Evolutionary conservation across 2,888 invertebrate genomes (phyloP).

Genomic region (Orthonychiurus folsomi): DNA sequence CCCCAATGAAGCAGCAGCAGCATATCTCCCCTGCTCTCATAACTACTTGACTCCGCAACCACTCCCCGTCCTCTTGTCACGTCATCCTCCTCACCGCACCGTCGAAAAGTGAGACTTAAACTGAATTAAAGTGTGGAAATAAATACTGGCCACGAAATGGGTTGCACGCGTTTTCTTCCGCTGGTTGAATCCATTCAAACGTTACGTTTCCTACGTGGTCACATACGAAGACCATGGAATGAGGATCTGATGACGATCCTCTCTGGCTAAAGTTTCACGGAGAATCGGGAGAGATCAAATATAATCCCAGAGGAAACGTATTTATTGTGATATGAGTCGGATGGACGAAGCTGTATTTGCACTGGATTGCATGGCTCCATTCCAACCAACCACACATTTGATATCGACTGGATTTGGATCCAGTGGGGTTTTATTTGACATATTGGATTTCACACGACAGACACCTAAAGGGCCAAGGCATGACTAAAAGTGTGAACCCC

Average conservation of each 20-base stretch:
- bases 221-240: neutral
- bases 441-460: neutral
- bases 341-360: neutral
- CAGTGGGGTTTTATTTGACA: neutral
- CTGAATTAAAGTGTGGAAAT: neutral
- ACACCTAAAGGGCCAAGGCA: neutral
- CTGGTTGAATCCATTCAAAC: neutral
- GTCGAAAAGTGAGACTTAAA: neutral
- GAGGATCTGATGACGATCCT: neutral
- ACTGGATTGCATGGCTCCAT: neutral
- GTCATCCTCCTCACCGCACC: neutral
- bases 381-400: neutral
- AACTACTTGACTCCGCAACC: no score
- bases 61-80: no score
- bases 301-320: slow-evolving; percentile 13
- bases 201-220: no score
- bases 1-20: no score
- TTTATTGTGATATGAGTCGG: slow-evolving; percentile 7
- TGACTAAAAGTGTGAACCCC: neutral
- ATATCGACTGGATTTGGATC: neutral
- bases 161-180: neutral
- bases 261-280: neutral
- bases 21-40: no score
- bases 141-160: no score
- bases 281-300: slow-evolving; percentile 10